Conservation (phyloP, 2,797 vertebrate genomes). For the Melanogrammus aeglefinus region DNA sequence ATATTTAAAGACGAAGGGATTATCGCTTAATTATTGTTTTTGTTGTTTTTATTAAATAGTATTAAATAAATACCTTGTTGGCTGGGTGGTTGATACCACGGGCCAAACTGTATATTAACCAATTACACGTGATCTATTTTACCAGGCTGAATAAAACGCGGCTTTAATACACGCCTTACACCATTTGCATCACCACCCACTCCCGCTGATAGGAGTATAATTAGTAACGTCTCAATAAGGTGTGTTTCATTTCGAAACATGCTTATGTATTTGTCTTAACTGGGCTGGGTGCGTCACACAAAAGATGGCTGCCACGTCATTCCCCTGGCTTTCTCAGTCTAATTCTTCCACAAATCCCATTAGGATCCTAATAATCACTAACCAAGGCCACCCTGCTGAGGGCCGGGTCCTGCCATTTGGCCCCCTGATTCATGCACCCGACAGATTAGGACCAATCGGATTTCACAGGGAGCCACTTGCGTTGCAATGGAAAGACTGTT, state of each 20-base stretch:
- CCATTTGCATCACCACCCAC: slow-evolving; percentile 39
- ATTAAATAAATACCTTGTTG: neutral
- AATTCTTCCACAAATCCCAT: slow-evolving; percentile 42
- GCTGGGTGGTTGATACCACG: neutral
- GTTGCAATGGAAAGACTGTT: neutral
- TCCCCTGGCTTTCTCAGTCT: slow-evolving; percentile 15
- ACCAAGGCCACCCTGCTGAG: slow-evolving; percentile 48
- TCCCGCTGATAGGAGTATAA: slow-evolving; percentile 19
- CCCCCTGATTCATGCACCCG: slow-evolving; percentile 37
- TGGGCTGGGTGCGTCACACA: slow-evolving; percentile 26
- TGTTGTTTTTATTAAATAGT: neutral
- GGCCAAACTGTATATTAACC: slow-evolving; percentile 1
- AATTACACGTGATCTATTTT: neutral
- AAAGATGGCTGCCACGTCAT: slow-evolving; percentile 34
- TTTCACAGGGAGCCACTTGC: slow-evolving; percentile 10
- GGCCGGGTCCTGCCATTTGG: slow-evolving; percentile 30
- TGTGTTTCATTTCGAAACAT: neutral
- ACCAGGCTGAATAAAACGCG: slow-evolving; percentile 25
- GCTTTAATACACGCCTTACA: slow-evolving; percentile 30
- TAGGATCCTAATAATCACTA: slow-evolving; percentile 46
- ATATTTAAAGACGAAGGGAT: neutral
- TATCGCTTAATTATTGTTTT: neutral
- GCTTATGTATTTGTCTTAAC: slow-evolving; percentile 16
- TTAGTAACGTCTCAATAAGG: neutral
- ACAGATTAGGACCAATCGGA: slow-evolving; percentile 29